phyloP scores from a whole-genome alignment of 1,140 invertebrate genomes.

The Theocolax elegans region DNA sequence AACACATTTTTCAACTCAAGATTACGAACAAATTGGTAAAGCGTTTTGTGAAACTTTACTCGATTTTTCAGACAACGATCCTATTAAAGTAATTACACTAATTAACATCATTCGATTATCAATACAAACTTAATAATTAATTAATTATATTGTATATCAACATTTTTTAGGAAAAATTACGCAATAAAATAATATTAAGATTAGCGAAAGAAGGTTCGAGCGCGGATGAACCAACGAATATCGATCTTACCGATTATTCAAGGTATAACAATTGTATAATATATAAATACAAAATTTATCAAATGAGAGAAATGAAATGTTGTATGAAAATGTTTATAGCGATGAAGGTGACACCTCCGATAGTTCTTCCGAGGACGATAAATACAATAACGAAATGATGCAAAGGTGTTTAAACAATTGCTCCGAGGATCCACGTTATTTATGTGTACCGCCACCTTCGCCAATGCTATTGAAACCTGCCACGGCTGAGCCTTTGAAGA shows the following conservation, averaged over 20 bases:
- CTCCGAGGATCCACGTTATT: slow-evolving; percentile 44
- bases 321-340: slow-evolving; percentile 61
- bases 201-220: slow-evolving; percentile 85
- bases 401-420: slow-evolving; percentile 22
- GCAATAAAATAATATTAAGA: slow-evolving; percentile 82
- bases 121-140: not conserved
- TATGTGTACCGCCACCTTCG: slow-evolving; percentile 70
- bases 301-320: no score
- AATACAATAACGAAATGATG: slow-evolving; percentile 42
- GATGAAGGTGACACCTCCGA: slow-evolving; percentile 83
- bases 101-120: not conserved
- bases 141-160: no score
- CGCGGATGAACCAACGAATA: slow-evolving; percentile 87
- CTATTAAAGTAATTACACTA: slow-evolving; percentile 74
- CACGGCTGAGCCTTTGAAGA: slow-evolving; percentile 28
- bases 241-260: slow-evolving; percentile 85
- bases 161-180: slow-evolving; percentile 80
- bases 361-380: slow-evolving; percentile 70
- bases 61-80: slow-evolving; percentile 90
- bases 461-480: slow-evolving; percentile 54
- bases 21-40: slow-evolving; percentile 85
- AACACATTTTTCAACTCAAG: slow-evolving; percentile 86
- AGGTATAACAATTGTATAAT: slow-evolving; percentile 74
- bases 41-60: slow-evolving; percentile 92
- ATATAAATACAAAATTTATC: not conserved